A percentile compares a stretch with the other conserved stretches of the same genome.
Evolutionary conservation across 2,888 invertebrate species (phyloP).

Genomic region (Kuschelorhynchus macadamiae): DNA sequence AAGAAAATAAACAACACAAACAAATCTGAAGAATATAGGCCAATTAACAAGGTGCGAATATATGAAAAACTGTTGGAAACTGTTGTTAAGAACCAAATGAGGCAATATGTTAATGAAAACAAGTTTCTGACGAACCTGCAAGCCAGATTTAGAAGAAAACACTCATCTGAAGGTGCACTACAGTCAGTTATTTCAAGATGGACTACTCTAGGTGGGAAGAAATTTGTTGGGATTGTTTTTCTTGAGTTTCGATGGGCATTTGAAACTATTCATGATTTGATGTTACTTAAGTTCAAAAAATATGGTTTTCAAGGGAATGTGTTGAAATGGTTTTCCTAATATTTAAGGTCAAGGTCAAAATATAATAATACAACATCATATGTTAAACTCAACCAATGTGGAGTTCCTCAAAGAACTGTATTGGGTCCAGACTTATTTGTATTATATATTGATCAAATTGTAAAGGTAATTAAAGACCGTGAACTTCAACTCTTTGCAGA

Average conservation of each 20-base stretch:
- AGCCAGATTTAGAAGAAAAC: not conserved
- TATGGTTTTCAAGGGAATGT: not conserved
- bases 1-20: not conserved
- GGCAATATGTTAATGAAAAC: not conserved
- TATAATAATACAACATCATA: not conserved
- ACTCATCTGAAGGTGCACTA: not conserved
- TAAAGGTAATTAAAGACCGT: not conserved
- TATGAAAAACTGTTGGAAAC: not conserved
- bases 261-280: not conserved
- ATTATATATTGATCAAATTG: not conserved
- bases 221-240: not conserved
- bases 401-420: not conserved
- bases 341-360: not conserved
- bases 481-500: not conserved
- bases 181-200: not conserved
- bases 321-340: not conserved
- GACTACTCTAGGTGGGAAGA: not conserved
- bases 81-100: not conserved
- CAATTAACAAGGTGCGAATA: not conserved
- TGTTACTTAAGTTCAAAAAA: not conserved
- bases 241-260: not conserved
- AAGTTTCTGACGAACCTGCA: not conserved
- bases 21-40: not conserved
- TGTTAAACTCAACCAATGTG: not conserved
- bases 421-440: not conserved